Base-by-base conservation (phyloP, 2,888 invertebrate species). In the Noctuana brunneofusca region DNA sequence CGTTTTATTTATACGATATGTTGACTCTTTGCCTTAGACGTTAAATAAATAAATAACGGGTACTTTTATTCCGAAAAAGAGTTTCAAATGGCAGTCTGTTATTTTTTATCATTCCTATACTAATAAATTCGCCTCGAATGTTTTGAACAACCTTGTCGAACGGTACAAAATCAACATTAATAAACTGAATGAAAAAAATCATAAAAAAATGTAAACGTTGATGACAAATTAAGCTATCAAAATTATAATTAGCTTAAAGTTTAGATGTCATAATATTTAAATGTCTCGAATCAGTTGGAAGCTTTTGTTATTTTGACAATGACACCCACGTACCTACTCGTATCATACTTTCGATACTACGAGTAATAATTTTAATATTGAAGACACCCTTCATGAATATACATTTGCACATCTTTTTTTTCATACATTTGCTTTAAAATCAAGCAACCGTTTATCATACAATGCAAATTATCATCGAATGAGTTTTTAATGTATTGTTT, bases 381-480 rank as follows among this genome's bases (percentile, higher is more conserved):
- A 35, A 46, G 32, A 48, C 16, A 22, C 24, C 43, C 22, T 22
- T 5, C 4, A 41, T 60, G 59, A 60, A 53, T 60, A 60, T 46
- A 24, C 52, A 54, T 32, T 22, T 32, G 27, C 24, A 38, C 18
- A 49, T 56, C 20, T 41, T 14, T 16, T 24, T n/a, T 43, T 18
- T 32, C 50, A 30, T 41, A 30, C 22, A 22, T 50, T 27, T 48
- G 48, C 22, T 22, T 48, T 24, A 56, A 64, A 62, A 53, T 59
- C 58, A 60, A 62, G 62, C 46, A 58, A 48, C 43, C 56, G 27
- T 43, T 70, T 68, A 69, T 58, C 67, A 71, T 71, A 73, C 72
- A 71, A 73, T 71, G 54, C 22, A 63, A 68, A 79, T 82, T 80
- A 76, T 66, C 74, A 79, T 79, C 65, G 67, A 76, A 78, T 77